These are phyloP conservation scores for Heterodera schachtii DNA, from an alignment of 1,140 invertebrate genomes.

Conservation along the genomic window DNA sequence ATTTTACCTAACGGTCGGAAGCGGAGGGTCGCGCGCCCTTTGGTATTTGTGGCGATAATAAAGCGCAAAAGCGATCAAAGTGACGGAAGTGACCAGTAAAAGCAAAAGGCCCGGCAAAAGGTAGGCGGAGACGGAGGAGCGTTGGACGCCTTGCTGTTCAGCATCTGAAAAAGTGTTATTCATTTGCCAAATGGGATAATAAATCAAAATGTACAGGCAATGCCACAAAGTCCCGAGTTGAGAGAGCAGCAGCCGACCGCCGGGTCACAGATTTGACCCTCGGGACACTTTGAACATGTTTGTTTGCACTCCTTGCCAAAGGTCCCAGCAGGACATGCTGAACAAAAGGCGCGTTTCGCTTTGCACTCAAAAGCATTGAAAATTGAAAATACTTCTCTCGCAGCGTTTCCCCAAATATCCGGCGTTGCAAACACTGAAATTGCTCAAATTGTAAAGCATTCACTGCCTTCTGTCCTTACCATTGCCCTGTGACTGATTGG, in stretches of 20 bases:
- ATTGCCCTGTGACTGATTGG: slow-evolving; percentile 66
- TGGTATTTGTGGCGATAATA: slow-evolving; percentile 60
- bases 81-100: slow-evolving; percentile 31
- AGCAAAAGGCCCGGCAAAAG: slow-evolving; percentile 26
- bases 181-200: neutral
- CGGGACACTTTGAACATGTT: slow-evolving; percentile 55
- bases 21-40: slow-evolving; percentile 55
- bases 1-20: slow-evolving; percentile 52
- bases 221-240: slow-evolving; percentile 50
- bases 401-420: slow-evolving; percentile 67
- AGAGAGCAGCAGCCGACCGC: slow-evolving; percentile 77
- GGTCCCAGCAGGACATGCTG: slow-evolving; percentile 69
- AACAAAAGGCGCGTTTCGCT: slow-evolving; percentile 17
- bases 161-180: slow-evolving; percentile 35
- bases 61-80: slow-evolving; percentile 45
- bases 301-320: slow-evolving; percentile 69
- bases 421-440: slow-evolving; percentile 63
- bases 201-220: slow-evolving; percentile 42
- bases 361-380: no score
- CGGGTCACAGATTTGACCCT: slow-evolving; percentile 74
- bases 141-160: slow-evolving; percentile 40
- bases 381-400: slow-evolving; percentile 55
- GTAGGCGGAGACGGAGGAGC: slow-evolving; percentile 6
- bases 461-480: neutral
- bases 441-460: neutral